phyloP scores from a whole-genome alignment of 1,140 invertebrate species.

The Pemphigus obesinymphae region DNA sequence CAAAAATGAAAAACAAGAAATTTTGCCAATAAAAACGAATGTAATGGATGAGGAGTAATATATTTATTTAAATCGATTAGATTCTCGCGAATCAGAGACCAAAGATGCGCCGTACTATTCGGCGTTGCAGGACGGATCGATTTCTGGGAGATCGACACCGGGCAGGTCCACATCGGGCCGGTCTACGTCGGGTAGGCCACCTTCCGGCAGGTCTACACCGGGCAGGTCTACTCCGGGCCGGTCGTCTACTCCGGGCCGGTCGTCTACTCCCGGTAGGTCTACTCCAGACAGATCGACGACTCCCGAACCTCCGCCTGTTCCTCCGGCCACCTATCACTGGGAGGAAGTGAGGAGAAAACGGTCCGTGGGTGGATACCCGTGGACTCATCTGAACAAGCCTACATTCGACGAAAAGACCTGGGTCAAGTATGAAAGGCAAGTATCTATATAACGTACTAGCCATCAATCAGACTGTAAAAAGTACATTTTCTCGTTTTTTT shows the following conservation, averaged over 20 bases:
- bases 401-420: constrained; percentile 44
- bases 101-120: not conserved
- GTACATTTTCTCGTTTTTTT: not conserved
- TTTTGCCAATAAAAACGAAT: no score
- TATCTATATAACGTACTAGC: not conserved
- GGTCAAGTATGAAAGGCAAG: constrained; percentile 39
- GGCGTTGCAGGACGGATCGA: not conserved
- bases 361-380: constrained; percentile 51
- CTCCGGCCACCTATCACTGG: constrained; percentile 52
- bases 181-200: not conserved
- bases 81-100: not conserved
- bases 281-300: not conserved
- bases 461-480: not conserved
- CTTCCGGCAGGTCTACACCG: not conserved
- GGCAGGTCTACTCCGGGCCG: not conserved
- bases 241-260: not conserved
- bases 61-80: not conserved
- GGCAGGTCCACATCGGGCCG: not conserved
- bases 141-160: not conserved
- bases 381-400: constrained; percentile 52
- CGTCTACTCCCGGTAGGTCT: not conserved
- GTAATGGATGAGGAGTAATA: no score
- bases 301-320: constrained; percentile 48
- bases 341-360: constrained; percentile 51
- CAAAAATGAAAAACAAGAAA: no score